Conservation (phyloP, 1,140 invertebrate genomes). For the Drosophila melanica region DNA sequence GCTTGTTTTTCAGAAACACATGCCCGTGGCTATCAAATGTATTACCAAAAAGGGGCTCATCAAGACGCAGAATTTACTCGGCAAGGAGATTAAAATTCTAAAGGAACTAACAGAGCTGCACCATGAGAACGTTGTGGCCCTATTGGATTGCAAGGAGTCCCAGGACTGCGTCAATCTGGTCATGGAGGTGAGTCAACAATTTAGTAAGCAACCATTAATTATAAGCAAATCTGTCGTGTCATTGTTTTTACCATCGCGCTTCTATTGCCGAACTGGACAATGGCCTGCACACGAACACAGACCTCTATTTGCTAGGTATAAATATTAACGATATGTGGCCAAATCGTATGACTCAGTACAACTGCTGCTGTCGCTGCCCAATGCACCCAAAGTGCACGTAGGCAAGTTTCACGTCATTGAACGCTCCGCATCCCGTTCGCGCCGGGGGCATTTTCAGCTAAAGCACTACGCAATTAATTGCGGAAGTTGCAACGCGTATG, state of each 20-base stretch:
- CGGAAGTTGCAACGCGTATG: slow-evolving; percentile 71
- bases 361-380: slow-evolving; percentile 1
- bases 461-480: slow-evolving; percentile 77
- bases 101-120: slow-evolving; percentile 98
- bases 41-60: slow-evolving; percentile 98
- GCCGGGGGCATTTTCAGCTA: slow-evolving; percentile 30
- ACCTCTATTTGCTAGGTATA: slow-evolving; percentile 1
- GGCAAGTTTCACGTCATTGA: slow-evolving; percentile 55
- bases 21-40: slow-evolving; percentile 97
- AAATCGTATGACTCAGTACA: slow-evolving; percentile 59
- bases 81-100: slow-evolving; percentile 99
- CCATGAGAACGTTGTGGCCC: slow-evolving; percentile 98
- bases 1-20: slow-evolving; percentile 88
- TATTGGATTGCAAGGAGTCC: slow-evolving; percentile 98
- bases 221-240: slow-evolving; percentile 18
- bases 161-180: slow-evolving; percentile 97
- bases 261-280: slow-evolving; percentile 6
- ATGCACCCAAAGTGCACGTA: slow-evolving; percentile 59
- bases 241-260: slow-evolving; percentile 35
- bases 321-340: slow-evolving; percentile 54
- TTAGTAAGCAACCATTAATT: slow-evolving; percentile 16
- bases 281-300: not conserved
- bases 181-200: slow-evolving; percentile 92
- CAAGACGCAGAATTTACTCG: slow-evolving; percentile 97
- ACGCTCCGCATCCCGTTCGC: not conserved